phyloP scores from a whole-genome alignment of 2,113 vertebrate species.

The Melanostigma gelatinosum region DNA sequence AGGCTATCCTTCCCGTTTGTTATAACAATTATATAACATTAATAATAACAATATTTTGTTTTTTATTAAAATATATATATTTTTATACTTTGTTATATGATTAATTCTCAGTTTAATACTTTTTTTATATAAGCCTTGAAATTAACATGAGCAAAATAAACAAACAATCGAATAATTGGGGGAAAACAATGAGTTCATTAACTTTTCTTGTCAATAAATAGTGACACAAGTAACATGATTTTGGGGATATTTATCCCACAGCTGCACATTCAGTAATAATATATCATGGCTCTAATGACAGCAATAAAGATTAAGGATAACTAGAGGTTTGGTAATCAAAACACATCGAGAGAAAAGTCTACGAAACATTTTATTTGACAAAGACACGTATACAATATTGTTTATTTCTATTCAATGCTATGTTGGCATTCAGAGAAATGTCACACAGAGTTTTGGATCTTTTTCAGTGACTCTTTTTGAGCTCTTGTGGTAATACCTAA shows the following conservation, averaged over 20 bases:
- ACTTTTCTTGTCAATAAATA: slow-evolving; percentile 3
- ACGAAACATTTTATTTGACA: not conserved
- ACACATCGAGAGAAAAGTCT: slow-evolving; percentile 16
- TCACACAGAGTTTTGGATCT: not conserved
- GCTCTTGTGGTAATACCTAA: slow-evolving; percentile 6
- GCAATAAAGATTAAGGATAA: not conserved
- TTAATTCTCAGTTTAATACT: not conserved
- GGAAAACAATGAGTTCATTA: slow-evolving; percentile 48
- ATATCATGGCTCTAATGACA: slow-evolving; percentile 29
- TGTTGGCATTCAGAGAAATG: slow-evolving; percentile 1
- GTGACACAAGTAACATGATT: slow-evolving; percentile 10
- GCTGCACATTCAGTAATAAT: slow-evolving; percentile 7
- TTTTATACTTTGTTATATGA: not conserved
- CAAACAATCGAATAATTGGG: not conserved
- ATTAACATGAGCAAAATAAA: slow-evolving; percentile 9
- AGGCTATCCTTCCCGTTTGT: too few species aligned
- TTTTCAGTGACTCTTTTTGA: not conserved
- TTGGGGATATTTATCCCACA: slow-evolving; percentile 2
- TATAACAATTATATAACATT: not conserved
- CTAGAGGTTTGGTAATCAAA: not conserved
- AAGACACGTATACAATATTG: slow-evolving; percentile 1
- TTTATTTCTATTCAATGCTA: slow-evolving; percentile 27
- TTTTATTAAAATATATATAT: not conserved
- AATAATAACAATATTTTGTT: too few species aligned
- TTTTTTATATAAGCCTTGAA: not conserved